A percentile compares a stretch with the other conserved stretches of the same genome.
phyloP scores from a whole-genome alignment of 2,888 invertebrate species.

The Chouioia cunea region DNA sequence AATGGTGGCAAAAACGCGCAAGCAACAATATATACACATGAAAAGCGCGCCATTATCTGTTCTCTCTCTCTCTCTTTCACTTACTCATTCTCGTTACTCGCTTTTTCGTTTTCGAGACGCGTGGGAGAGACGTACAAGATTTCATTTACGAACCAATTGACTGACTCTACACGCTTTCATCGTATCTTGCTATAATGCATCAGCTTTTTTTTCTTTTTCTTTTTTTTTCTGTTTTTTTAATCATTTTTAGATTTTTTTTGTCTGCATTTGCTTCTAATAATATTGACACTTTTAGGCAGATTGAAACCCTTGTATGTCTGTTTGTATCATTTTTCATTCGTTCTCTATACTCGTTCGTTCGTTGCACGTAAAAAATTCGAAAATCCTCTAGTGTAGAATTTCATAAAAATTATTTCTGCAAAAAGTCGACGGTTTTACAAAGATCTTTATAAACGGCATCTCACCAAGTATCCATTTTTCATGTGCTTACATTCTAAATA shows the following conservation, averaged over 20 bases:
- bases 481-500: constrained; percentile 42
- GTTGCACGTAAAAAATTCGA: constrained; percentile 38
- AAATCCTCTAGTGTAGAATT: constrained; percentile 13
- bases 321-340: constrained; percentile 5
- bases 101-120: constrained; percentile 29
- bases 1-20: constrained; percentile 55
- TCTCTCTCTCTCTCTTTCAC: neutral
- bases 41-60: constrained; percentile 56
- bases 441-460: constrained; percentile 30
- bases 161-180: constrained; percentile 24
- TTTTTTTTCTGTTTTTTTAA: constrained; percentile 22
- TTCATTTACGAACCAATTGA: constrained; percentile 40
- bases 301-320: constrained; percentile 33
- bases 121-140: constrained; percentile 43
- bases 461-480: constrained; percentile 3
- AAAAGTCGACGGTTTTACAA: constrained; percentile 30
- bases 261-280: constrained; percentile 25
- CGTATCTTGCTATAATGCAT: neutral
- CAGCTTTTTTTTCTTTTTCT: constrained; percentile 26
- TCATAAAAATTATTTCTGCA: constrained; percentile 37
- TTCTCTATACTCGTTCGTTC: neutral
- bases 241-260: constrained; percentile 23
- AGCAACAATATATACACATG: constrained; percentile 64
- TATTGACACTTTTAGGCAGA: constrained; percentile 52
- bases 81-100: constrained; percentile 27